Evolutionary conservation across 1,140 invertebrate genomes (phyloP).

Genomic region (Ganaspis sp.): DNA sequence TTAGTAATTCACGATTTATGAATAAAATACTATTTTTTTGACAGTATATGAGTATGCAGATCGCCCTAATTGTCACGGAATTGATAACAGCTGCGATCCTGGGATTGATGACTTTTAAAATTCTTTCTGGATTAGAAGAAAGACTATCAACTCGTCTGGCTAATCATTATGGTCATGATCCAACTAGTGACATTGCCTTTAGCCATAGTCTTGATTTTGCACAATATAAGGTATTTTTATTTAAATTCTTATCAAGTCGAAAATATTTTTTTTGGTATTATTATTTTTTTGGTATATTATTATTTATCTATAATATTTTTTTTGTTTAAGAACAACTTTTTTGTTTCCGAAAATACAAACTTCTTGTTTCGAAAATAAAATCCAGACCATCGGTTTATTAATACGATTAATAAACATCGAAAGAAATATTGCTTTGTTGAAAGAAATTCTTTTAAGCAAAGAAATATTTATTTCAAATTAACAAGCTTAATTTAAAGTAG

Average conservation of each 20-base stretch:
- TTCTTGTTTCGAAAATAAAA: too few relatives aligned
- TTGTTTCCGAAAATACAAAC: too few relatives aligned
- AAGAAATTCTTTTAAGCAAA: too few relatives aligned
- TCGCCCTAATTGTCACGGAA: conserved; percentile 72
- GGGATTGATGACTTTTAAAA: conserved; percentile 67
- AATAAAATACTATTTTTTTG: conserved; percentile 34
- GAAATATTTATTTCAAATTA: too few relatives aligned
- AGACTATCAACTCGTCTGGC: conserved; percentile 69
- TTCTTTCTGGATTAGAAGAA: conserved; percentile 69
- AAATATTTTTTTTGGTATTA: background rate
- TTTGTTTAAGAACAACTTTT: too few relatives aligned
- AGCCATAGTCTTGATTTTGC: conserved; percentile 76
- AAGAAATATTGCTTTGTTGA: too few relatives aligned
- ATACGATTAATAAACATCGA: too few relatives aligned
- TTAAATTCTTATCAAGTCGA: background rate
- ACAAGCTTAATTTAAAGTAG: too few relatives aligned
- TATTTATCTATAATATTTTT: too few relatives aligned
- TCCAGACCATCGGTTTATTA: too few relatives aligned
- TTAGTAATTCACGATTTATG: background rate
- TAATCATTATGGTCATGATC: conserved; percentile 71
- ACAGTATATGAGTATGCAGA: conserved; percentile 77
- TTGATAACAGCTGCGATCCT: conserved; percentile 62
- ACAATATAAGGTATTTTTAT: conserved; percentile 74
- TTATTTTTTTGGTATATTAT: background rate
- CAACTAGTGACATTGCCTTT: conserved; percentile 66